Conservation (phyloP, 2,888 invertebrate species). For the Himalopsyche anomala region DNA sequence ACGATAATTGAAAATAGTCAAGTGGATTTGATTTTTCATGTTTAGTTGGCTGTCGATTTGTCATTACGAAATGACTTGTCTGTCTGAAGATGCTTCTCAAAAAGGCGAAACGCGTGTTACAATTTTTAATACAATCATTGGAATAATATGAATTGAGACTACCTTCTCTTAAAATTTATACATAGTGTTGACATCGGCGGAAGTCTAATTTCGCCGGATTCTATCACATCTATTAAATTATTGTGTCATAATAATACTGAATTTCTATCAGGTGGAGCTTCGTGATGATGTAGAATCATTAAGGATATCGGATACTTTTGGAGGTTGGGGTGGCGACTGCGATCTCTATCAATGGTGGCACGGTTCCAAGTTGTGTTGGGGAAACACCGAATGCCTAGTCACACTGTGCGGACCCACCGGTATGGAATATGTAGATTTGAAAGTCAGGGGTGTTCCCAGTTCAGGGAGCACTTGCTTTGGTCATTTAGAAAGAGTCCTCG, state of each 20-base stretch:
- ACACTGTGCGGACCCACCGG: slow-evolving; percentile 77
- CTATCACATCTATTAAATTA: neutral
- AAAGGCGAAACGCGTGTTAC: no score
- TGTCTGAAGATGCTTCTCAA: no score
- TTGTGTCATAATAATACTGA: neutral
- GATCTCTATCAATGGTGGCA: slow-evolving; percentile 85
- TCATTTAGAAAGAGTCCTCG: slow-evolving; percentile 82
- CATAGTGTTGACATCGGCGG: no score
- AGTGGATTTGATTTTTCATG: no score
- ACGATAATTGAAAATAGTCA: no score
- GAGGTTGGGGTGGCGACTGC: slow-evolving; percentile 76
- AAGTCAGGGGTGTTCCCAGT: slow-evolving; percentile 80
- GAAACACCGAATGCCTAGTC: slow-evolving; percentile 82
- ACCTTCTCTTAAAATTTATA: no score
- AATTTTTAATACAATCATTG: no score
- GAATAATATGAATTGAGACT: no score
- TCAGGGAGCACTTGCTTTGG: slow-evolving; percentile 79
- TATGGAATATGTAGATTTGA: slow-evolving; percentile 79
- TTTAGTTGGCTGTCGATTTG: no score
- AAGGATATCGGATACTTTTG: slow-evolving; percentile 68
- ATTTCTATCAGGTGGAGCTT: slow-evolving; percentile 74
- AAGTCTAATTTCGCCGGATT: no score
- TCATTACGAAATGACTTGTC: no score
- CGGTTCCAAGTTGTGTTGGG: slow-evolving; percentile 83
- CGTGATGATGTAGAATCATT: slow-evolving; percentile 76